Evolutionary conservation across 2,797 vertebrate genomes (phyloP).

Genomic region (Sphenopsis melanotis): DNA sequence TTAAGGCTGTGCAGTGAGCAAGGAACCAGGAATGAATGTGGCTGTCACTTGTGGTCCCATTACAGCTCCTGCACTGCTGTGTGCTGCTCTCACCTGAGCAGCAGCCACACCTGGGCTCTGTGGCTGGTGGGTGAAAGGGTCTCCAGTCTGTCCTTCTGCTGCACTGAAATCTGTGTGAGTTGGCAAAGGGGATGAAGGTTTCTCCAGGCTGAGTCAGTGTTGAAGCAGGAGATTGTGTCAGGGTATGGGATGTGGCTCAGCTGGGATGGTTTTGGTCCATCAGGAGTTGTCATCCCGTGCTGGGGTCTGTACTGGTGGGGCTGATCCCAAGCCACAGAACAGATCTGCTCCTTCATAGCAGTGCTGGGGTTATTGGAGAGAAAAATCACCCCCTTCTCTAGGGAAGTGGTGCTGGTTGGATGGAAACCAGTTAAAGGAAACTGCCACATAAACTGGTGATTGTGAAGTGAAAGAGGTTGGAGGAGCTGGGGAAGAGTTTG

Average conservation of each 20-base stretch:
- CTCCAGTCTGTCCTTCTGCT: neutral
- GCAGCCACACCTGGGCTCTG: accelerated
- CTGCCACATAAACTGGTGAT: constrained; percentile 46
- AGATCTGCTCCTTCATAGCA: constrained; percentile 41
- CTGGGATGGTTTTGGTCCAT: neutral
- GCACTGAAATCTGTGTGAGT: accelerated
- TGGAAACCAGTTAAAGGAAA: constrained; percentile 42
- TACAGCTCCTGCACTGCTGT: neutral
- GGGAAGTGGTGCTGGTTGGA: constrained; percentile 27
- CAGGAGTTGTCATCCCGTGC: neutral
- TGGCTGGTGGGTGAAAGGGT: neutral
- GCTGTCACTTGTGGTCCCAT: neutral
- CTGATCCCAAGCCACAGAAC: constrained; percentile 40
- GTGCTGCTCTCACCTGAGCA: neutral
- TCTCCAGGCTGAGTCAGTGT: neutral
- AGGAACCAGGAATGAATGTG: neutral
- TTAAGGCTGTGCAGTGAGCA: accelerated
- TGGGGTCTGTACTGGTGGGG: neutral
- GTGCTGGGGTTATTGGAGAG: constrained; percentile 23
- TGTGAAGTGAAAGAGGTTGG: neutral
- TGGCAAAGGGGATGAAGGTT: neutral
- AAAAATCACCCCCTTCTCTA: constrained; percentile 17
- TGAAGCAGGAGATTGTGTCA: neutral
- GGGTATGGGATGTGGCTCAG: neutral
- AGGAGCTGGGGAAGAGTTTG: constrained; percentile 9